Evolutionary conservation across 2,888 invertebrate species (phyloP).

Genomic region (Synanthedon myopaeformis): DNA sequence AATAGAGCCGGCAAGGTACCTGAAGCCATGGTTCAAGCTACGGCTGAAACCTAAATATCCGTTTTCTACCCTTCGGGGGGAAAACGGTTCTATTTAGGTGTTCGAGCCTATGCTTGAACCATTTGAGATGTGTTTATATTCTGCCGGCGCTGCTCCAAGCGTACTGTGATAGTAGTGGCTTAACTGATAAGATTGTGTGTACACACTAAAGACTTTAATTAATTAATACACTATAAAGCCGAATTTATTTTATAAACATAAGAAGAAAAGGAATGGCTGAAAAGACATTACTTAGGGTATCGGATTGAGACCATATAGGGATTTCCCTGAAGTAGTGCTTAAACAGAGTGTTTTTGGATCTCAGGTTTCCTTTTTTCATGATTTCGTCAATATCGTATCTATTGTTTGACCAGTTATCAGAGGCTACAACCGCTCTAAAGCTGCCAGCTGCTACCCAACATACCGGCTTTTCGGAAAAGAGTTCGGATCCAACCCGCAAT

Average conservation of each 20-base stretch:
- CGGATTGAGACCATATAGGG: not conserved
- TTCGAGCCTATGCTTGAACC: conserved; percentile 8
- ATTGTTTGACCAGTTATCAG: conserved; percentile 2
- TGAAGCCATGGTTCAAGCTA: conserved; percentile 6
- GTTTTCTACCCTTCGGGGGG: conserved; percentile 7
- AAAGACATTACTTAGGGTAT: not conserved
- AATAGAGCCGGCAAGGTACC: conserved; percentile 10
- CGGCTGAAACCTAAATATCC: conserved; percentile 9
- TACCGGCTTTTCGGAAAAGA: not conserved
- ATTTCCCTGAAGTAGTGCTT: conserved; percentile 4
- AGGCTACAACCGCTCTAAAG: conserved; percentile 4
- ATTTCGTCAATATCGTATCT: conserved; percentile 3
- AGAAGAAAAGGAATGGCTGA: not conserved
- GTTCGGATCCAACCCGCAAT: conserved; percentile 1
- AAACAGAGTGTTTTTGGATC: conserved; percentile 4
- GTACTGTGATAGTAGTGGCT: conserved; percentile 1
- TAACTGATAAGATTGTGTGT: too few species aligned
- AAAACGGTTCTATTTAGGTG: conserved; percentile 2
- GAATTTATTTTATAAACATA: too few species aligned
- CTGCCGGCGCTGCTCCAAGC: conserved; percentile 5
- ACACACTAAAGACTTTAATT: not conserved
- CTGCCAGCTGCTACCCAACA: conserved; percentile 3
- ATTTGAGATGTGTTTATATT: conserved; percentile 6
- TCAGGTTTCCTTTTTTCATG: conserved; percentile 5
- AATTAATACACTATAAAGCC: too few species aligned